These are phyloP conservation scores for Lasioglossum pauxillum DNA, from an alignment of 2,888 invertebrate species.

Conservation along the genomic window DNA sequence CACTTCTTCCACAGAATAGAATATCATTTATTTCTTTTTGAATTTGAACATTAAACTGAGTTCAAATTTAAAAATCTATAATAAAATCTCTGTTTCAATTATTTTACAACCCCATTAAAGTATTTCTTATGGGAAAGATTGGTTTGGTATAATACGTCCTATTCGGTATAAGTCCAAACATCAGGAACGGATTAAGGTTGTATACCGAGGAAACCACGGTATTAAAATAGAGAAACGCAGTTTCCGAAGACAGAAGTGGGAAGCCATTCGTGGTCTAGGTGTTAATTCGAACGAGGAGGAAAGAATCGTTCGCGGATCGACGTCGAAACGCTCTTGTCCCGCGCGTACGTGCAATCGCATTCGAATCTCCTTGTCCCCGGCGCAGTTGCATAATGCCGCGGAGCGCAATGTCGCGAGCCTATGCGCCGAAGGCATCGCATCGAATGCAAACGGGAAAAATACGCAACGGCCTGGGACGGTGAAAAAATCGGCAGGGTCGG, in stretches of 20 bases:
- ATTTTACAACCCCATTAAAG: too few relatives aligned
- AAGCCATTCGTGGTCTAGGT: not conserved
- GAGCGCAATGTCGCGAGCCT: constrained; percentile 38
- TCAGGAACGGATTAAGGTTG: too few relatives aligned
- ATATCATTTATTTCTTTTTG: too few relatives aligned
- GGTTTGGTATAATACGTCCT: too few relatives aligned
- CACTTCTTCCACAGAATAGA: too few relatives aligned
- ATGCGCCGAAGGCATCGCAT: constrained; percentile 18
- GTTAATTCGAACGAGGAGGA: constrained; percentile 1
- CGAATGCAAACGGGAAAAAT: constrained; percentile 33
- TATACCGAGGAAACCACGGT: too few relatives aligned
- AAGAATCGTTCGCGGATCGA: constrained; percentile 4
- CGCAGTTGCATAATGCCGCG: constrained; percentile 47
- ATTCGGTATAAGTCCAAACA: too few relatives aligned
- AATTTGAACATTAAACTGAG: too few relatives aligned
- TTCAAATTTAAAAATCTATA: too few relatives aligned
- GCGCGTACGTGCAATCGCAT: constrained; percentile 39
- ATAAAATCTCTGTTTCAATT: too few relatives aligned
- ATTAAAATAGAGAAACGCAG: too few relatives aligned
- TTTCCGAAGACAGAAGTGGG: not conserved
- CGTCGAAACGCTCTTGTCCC: constrained; percentile 7
- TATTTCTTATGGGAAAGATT: too few relatives aligned
- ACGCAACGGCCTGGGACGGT: not conserved
- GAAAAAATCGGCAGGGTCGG: not conserved
- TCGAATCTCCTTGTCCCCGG: constrained; percentile 39